Evolutionary conservation across 1,140 invertebrate species (phyloP).

Genomic region (Agraylea sexmaculata): DNA sequence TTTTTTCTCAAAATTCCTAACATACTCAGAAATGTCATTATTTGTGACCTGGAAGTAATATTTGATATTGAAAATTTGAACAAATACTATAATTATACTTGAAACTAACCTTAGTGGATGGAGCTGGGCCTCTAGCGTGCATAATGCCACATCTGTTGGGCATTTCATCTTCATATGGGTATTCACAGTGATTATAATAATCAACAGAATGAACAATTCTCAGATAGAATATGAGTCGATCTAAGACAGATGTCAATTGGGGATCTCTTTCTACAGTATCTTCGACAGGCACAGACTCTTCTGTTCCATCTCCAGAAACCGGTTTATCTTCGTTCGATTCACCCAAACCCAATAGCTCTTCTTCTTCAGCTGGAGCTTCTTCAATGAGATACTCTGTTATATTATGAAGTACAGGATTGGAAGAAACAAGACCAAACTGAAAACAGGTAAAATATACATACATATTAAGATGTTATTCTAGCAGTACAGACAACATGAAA

Average conservation of each 20-base stretch:
- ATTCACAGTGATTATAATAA: constrained; percentile 98
- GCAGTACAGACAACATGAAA: too few species aligned
- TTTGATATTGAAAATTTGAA: constrained; percentile 9
- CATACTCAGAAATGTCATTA: constrained; percentile 65
- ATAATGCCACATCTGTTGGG: constrained; percentile 97
- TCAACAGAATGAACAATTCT: constrained; percentile 97
- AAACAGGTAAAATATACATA: neutral
- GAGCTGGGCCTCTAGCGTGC: constrained; percentile 83
- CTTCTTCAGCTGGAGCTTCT: constrained; percentile 96
- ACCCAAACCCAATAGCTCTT: constrained; percentile 78
- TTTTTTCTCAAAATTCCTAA: constrained; percentile 71
- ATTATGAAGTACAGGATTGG: constrained; percentile 92
- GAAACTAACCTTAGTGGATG: constrained; percentile 58
- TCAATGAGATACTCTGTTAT: constrained; percentile 98
- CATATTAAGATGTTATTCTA: neutral
- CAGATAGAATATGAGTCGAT: constrained; percentile 80
- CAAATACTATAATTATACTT: constrained; percentile 6
- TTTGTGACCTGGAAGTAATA: constrained; percentile 37
- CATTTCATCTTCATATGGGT: constrained; percentile 99
- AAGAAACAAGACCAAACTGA: constrained; percentile 68
- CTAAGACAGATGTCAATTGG: constrained; percentile 56
- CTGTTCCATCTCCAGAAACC: constrained; percentile 40
- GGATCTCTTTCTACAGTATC: constrained; percentile 68
- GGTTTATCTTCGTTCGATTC: constrained; percentile 42
- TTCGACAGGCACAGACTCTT: constrained; percentile 24